Base-by-base conservation (phyloP, 2,797 vertebrate genomes). In the Lates japonicus region DNA sequence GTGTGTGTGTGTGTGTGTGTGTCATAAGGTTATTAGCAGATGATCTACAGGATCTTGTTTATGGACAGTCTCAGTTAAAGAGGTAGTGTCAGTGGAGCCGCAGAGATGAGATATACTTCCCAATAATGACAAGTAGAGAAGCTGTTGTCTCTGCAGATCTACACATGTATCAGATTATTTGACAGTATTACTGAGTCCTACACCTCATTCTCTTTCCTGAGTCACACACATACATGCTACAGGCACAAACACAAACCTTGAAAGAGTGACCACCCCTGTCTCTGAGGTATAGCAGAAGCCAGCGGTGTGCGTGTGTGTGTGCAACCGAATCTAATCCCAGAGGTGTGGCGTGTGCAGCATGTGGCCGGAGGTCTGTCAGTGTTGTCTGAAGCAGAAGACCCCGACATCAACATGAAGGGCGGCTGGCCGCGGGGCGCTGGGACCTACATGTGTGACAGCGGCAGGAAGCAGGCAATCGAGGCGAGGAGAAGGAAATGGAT, bases 391-490 rank as follows among this genome's bases (percentile, higher is more conserved):
- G 82, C 64, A 74, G 39, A 83, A 58, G 60, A 88, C 80, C 44
- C 70, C 37, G 52, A 78, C 81, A 92, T 92, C 61, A 93, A 92
- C 89, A 94, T 94, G 90, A 57, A 92, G 87, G 82, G 66, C n/a
- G 63, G 65, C 78, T 64, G 79, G 74, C 82, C 29, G 70, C 17
- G n/a, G n/a, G 5, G 74, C 64, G 65, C 49, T n/a, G 58, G 61
- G 70, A 82, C 70, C 74, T 76, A 64, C 77, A 74, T 63, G 54
- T 81, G 87, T 70, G 83, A 90, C 78, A 80, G 78, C 22, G 22
- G 80, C 65, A 64, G 71, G 54, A n/a, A n/a, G n/a, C n/a, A n/a
- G n/a, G n/a, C n/a, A n/a, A n/a, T n/a, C 41, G 46, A 57, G 19
- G 58, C 81, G 76, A 86, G 88, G 83, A 48, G 29, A 74, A 75